Conservation (phyloP, 1,140 invertebrate genomes). For the Acromyrmex echinatior region DNA sequence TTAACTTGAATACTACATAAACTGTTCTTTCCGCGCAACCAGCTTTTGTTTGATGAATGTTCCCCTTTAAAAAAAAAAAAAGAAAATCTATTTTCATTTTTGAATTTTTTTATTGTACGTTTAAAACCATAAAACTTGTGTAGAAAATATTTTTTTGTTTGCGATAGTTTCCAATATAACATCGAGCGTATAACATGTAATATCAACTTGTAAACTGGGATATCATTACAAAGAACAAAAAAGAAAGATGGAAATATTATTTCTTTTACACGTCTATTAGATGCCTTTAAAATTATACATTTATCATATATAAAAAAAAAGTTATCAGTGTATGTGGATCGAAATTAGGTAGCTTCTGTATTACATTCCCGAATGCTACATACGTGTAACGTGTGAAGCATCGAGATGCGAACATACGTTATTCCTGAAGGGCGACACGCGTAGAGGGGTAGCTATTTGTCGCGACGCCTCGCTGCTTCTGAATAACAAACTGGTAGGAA, state of each 20-base stretch:
- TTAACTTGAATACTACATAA: background rate
- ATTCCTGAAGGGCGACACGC: conserved; percentile 19
- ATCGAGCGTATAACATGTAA: background rate
- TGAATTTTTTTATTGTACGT: conserved; percentile 17
- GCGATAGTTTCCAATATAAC: conserved; percentile 12
- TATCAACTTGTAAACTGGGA: conserved; percentile 4
- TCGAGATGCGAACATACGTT: conserved; percentile 55
- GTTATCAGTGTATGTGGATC: background rate
- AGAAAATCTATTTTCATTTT: background rate
- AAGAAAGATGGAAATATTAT: background rate
- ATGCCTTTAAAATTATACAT: background rate
- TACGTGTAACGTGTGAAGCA: background rate
- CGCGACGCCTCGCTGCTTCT: conserved; percentile 65
- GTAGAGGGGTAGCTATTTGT: conserved; percentile 75
- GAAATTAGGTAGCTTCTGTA: background rate
- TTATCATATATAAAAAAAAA: background rate
- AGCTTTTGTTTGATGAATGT: background rate
- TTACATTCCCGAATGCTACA: background rate
- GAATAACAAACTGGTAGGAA: conserved; percentile 84
- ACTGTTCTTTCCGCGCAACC: background rate
- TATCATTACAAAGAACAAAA: background rate
- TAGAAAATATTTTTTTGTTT: conserved; percentile 35
- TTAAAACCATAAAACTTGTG: conserved; percentile 23
- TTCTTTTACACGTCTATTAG: background rate
- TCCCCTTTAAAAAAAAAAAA: background rate